phyloP scores from a whole-genome alignment of 2,797 vertebrate genomes.

The Melanotaenia pygmaea region DNA sequence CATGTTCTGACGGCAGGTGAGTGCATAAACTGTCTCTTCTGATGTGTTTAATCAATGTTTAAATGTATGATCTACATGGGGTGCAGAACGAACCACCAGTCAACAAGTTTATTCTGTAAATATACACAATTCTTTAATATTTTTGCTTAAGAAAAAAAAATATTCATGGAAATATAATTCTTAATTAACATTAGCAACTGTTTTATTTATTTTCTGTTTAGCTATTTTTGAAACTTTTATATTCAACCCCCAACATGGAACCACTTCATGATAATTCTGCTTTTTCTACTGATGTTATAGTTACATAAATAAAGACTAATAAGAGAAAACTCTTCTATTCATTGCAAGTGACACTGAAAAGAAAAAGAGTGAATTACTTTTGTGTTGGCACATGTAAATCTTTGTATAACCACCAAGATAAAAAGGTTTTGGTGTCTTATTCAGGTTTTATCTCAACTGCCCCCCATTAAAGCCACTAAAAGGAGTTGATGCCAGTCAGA shows the following conservation, averaged over 20 bases:
- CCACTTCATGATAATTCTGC: too few species aligned
- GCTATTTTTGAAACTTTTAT: background rate
- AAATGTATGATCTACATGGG: background rate
- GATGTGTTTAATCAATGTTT: background rate
- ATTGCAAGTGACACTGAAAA: too few species aligned
- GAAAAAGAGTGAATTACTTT: too few species aligned
- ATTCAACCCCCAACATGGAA: background rate
- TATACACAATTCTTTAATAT: background rate
- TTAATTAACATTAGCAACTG: background rate
- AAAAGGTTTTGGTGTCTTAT: conserved; percentile 19
- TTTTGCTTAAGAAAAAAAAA: background rate
- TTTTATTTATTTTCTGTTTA: background rate
- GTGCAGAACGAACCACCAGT: background rate
- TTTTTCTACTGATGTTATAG: too few species aligned
- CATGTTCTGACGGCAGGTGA: conserved; percentile 82
- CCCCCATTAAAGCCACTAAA: conserved; percentile 24
- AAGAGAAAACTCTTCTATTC: too few species aligned
- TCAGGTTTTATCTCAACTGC: conserved; percentile 54
- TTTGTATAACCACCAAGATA: conserved; percentile 21
- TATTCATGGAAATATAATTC: background rate
- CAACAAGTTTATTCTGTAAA: background rate
- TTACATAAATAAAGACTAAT: too few species aligned
- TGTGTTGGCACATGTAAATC: too few species aligned
- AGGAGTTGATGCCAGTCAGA: conserved; percentile 37
- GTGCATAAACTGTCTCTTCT: conserved; percentile 39